Base-by-base conservation (phyloP, 2,888 invertebrate genomes). In the Dioctria linearis region DNA sequence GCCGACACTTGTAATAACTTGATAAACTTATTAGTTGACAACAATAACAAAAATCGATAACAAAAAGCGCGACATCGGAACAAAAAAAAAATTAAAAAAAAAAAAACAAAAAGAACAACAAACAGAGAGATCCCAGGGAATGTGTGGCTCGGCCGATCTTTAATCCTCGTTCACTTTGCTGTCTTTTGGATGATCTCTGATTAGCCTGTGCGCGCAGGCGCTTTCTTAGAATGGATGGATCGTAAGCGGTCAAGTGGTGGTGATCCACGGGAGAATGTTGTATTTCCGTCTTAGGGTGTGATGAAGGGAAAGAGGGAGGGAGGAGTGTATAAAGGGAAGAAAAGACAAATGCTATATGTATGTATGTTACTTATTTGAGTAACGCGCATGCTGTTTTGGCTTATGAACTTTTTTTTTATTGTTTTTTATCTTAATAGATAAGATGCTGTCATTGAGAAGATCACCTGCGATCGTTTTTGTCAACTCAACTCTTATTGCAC, bases 21-120 rank as follows among this genome's bases (percentile, higher is more conserved):
- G 67, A 79, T 67, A 79, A 79, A 67, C 42, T 79, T 79, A 79
- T 79, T 79, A 67, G 67, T 69, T 67, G 59, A 67, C 69, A 66
- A 78, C 54, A 79, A 79, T 67, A 79, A 69, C 46, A 66, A 9
- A 51, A 78, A 66, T 39, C 66, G 51, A 57, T 65, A 65, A 66
- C 66, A 66, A 67, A 66, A 51, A 25, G 25, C 25, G 25, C 25
- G 66, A 54, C 54, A 51, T 11, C 66, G 42, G 25, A 25, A 1
- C 25, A 25, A 25, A 25, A 25, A 25, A 0, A 1, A 25, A 25
- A 25, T 25, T 1, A 25, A 2, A 25, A 25, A 25, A 25, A 25
- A 2, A 25, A 25, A 25, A 25, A 25, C 0, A 25, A 2, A 25
- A 25, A 25, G 2, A 25, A 25, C 25, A 25, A n/a, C n/a, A n/a